phyloP scores from a whole-genome alignment of 2,797 vertebrate genomes.

The Sebastes hopkinsi region DNA sequence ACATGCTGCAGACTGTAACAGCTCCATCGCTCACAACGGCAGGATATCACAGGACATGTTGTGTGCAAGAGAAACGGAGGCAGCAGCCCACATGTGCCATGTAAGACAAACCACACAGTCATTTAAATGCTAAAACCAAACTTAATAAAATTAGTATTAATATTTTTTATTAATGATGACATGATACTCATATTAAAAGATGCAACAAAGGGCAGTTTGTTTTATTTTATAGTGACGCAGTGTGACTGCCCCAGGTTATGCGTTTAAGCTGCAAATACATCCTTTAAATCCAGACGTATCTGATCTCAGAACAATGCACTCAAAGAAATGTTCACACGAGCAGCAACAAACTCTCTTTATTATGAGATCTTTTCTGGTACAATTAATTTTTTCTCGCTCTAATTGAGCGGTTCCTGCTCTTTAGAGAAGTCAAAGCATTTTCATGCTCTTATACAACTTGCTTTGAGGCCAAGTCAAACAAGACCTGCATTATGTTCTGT shows the following conservation, averaged over 20 bases:
- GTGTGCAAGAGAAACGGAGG: slow-evolving; percentile 78
- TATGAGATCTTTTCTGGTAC: background rate
- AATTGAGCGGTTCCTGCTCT: slow-evolving; percentile 20
- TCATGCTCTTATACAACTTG: slow-evolving; percentile 34
- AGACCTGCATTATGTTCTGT: slow-evolving; percentile 34
- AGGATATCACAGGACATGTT: slow-evolving; percentile 83
- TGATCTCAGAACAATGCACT: background rate
- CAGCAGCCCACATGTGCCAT: slow-evolving; percentile 77
- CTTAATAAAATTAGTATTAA: background rate
- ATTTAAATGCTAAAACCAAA: background rate
- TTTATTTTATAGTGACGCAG: background rate
- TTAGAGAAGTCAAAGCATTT: slow-evolving; percentile 40
- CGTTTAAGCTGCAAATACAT: background rate
- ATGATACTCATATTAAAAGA: background rate
- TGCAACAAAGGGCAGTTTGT: background rate
- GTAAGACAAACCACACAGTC: slow-evolving; percentile 64
- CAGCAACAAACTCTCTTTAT: slow-evolving; percentile 1
- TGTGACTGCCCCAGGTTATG: background rate
- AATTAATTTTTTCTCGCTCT: background rate
- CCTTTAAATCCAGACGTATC: background rate
- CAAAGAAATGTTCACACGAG: background rate
- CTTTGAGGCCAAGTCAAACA: slow-evolving; percentile 41
- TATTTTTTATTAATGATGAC: background rate
- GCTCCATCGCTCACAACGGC: slow-evolving; percentile 62
- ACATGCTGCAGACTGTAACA: slow-evolving; percentile 76